These are phyloP conservation scores for Stenolophus ochropezus DNA, from an alignment of 2,888 invertebrate species.

Conservation along the genomic window DNA sequence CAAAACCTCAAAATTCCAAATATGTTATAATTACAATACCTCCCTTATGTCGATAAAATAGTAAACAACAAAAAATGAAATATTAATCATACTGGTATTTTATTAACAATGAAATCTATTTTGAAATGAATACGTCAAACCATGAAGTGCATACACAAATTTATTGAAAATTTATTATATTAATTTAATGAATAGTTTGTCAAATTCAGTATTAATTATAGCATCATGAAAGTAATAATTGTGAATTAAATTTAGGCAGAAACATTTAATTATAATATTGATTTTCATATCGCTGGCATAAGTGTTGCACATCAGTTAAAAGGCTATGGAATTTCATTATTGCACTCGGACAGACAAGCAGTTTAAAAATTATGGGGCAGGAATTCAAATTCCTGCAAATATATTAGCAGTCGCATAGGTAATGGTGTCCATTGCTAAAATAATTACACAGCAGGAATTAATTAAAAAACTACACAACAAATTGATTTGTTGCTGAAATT, in stretches of 20 bases:
- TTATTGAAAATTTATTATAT: background rate
- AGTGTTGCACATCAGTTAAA: constrained; percentile 35
- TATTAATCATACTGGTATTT: too few species aligned
- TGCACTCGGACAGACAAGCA: constrained; percentile 31
- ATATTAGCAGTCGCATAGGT: constrained; percentile 10
- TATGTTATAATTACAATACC: too few species aligned
- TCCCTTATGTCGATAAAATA: too few species aligned
- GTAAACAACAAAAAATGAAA: too few species aligned
- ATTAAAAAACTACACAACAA: constrained; percentile 27
- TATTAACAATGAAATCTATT: background rate
- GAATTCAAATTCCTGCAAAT: constrained; percentile 43
- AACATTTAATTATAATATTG: constrained; percentile 43
- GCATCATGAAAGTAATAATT: constrained; percentile 30
- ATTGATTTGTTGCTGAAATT: background rate
- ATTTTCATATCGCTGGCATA: constrained; percentile 2
- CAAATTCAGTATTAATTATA: constrained; percentile 1
- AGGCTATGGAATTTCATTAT: constrained; percentile 44
- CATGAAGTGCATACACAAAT: background rate
- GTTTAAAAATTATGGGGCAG: constrained; percentile 45
- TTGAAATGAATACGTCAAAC: background rate
- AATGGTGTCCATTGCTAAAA: constrained; percentile 32
- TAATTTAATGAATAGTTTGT: background rate
- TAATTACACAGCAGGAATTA: constrained; percentile 46
- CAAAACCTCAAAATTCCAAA: too few species aligned
- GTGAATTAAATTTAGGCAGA: constrained; percentile 12